These are phyloP conservation scores for Nycteola revayana DNA, from an alignment of 2,888 invertebrate genomes.

Conservation along the genomic window DNA sequence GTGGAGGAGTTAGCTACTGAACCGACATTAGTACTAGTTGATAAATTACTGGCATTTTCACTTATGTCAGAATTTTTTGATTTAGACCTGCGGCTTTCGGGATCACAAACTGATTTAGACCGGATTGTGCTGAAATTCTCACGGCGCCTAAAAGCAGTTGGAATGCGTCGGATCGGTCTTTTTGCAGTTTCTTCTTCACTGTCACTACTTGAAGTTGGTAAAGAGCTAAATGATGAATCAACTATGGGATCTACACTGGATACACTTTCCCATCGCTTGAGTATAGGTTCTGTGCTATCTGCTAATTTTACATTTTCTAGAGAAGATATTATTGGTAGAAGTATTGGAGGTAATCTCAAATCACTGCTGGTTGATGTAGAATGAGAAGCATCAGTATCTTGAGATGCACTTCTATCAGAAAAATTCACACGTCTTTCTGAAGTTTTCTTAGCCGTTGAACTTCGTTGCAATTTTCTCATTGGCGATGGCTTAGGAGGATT, in stretches of 20 bases:
- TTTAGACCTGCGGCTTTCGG: slow-evolving; percentile 61
- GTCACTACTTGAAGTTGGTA: slow-evolving; percentile 76
- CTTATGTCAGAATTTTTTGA: slow-evolving; percentile 62
- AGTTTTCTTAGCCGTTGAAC: slow-evolving; percentile 69
- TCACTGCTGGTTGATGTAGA: slow-evolving; percentile 83
- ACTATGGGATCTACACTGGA: slow-evolving; percentile 87
- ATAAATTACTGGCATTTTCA: slow-evolving; percentile 72
- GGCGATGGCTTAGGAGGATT: slow-evolving; percentile 41
- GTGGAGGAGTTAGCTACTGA: slow-evolving; percentile 72
- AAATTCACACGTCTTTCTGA: slow-evolving; percentile 77
- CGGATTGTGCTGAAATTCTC: slow-evolving; percentile 67
- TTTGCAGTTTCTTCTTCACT: slow-evolving; percentile 71
- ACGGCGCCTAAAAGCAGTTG: slow-evolving; percentile 64
- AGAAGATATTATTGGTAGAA: slow-evolving; percentile 85
- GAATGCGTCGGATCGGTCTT: slow-evolving; percentile 58
- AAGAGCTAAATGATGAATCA: slow-evolving; percentile 85
- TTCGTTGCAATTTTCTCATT: slow-evolving; percentile 61
- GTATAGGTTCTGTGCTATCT: slow-evolving; percentile 61
- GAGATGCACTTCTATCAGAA: slow-evolving; percentile 80
- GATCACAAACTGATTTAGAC: slow-evolving; percentile 76
- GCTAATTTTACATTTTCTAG: slow-evolving; percentile 78
- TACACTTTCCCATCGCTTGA: slow-evolving; percentile 83
- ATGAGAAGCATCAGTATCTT: slow-evolving; percentile 83
- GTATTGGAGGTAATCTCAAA: slow-evolving; percentile 86
- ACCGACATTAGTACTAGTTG: slow-evolving; percentile 65